Evolutionary conservation across 2,888 invertebrate genomes (phyloP).

Genomic region (Ptychoptera albimana): DNA sequence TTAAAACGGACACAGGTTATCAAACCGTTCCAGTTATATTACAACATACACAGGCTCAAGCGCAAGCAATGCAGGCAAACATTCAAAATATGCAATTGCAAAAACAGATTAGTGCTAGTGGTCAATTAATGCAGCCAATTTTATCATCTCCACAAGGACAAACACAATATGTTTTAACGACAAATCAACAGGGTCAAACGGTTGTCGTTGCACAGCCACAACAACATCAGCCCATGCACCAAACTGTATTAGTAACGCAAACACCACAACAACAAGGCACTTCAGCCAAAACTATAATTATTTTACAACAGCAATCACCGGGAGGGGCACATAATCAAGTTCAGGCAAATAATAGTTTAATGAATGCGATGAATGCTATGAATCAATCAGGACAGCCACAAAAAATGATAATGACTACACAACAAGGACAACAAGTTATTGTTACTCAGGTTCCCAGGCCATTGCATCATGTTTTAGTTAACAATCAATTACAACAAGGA

Average conservation of each 20-base stretch:
- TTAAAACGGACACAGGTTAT: constrained; percentile 27
- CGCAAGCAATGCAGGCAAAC: neutral
- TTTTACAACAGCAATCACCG: constrained; percentile 41
- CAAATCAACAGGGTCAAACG: constrained; percentile 38
- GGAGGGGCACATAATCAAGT: constrained; percentile 14
- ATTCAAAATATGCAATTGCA: constrained; percentile 10
- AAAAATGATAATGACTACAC: constrained; percentile 45
- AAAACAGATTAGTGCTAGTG: constrained; percentile 17
- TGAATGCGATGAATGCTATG: neutral
- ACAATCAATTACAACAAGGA: constrained; percentile 13
- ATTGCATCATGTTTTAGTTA: constrained; percentile 17
- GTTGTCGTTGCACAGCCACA: constrained; percentile 51
- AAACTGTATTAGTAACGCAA: constrained; percentile 47
- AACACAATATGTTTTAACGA: constrained; percentile 29
- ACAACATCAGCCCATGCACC: constrained; percentile 35
- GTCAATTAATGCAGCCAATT: constrained; percentile 17
- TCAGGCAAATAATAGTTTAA: neutral
- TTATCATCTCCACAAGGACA: constrained; percentile 27
- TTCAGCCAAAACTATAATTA: constrained; percentile 51
- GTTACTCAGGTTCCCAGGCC: constrained; percentile 38
- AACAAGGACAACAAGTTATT: constrained; percentile 47
- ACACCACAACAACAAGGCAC: constrained; percentile 49
- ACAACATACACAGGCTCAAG: constrained; percentile 7
- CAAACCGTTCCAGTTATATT: constrained; percentile 27
- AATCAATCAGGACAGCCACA: constrained; percentile 21